A percentile compares a stretch with the other conserved stretches of the same genome.
Conservation (phyloP, 2,797 vertebrate species). For the Melanotaenia pygmaea region DNA sequence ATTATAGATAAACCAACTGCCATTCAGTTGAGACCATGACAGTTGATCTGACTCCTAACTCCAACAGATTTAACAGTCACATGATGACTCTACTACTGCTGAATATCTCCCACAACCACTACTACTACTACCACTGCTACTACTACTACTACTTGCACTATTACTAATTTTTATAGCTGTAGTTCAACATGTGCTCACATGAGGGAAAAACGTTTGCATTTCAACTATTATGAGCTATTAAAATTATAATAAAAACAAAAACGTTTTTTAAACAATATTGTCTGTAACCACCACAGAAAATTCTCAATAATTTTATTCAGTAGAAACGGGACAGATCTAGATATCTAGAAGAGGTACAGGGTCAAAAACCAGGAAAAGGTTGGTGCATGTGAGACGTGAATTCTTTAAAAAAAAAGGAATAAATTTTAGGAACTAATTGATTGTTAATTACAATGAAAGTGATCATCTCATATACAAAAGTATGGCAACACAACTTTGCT, state of each 20-base stretch:
- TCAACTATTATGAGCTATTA: not conserved
- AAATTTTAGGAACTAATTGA: no score
- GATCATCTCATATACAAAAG: no score
- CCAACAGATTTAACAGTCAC: conserved; percentile 18
- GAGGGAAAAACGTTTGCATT: not conserved
- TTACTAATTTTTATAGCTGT: not conserved
- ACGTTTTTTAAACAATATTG: no score
- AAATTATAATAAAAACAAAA: no score
- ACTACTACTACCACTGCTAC: not conserved
- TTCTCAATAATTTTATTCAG: not conserved
- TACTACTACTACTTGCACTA: no score
- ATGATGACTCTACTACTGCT: conserved; percentile 10
- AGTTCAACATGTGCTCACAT: not conserved
- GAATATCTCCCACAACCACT: not conserved
- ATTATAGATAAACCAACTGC: conserved; percentile 42
- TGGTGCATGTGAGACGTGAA: no score
- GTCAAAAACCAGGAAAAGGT: no score
- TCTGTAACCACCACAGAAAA: not conserved
- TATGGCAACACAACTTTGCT: no score
- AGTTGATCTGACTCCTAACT: conserved; percentile 27
- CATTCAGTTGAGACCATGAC: conserved; percentile 40
- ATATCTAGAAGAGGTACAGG: no score
- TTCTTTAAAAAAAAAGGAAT: no score
- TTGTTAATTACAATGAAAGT: no score
- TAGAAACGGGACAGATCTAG: not conserved